These are phyloP conservation scores for Uria aalge DNA, from an alignment of 2,113 vertebrate species.

Conservation along the genomic window DNA sequence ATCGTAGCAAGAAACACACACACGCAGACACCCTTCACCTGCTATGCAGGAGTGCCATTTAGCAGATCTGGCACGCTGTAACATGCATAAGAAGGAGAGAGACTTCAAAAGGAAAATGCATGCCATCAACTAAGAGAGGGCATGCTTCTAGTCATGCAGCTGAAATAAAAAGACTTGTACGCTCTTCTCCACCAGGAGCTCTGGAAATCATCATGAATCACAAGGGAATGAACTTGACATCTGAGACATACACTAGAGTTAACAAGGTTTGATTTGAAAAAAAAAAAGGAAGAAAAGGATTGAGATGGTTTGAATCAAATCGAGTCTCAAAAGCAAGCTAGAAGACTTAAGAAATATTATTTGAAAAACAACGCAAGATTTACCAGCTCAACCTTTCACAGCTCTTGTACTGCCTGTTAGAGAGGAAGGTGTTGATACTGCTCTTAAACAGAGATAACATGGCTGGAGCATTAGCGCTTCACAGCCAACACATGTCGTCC, in stretches of 20 bases:
- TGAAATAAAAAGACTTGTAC: not conserved
- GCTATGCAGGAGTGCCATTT: not conserved
- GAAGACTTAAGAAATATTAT: not conserved
- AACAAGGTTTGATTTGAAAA: not conserved
- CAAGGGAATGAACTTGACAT: not conserved
- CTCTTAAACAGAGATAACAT: not conserved
- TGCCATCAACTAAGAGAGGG: not conserved
- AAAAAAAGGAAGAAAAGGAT: not conserved
- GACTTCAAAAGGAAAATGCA: not conserved
- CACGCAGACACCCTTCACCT: not conserved
- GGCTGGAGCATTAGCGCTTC: not conserved
- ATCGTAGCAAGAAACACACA: not conserved
- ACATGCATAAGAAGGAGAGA: not conserved
- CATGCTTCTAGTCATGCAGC: not conserved
- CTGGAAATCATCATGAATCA: slow-evolving; percentile 29
- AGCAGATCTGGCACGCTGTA: not conserved
- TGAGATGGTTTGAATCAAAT: not conserved
- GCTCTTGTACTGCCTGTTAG: not conserved
- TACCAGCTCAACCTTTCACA: not conserved
- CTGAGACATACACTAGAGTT: not conserved
- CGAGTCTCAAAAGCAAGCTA: not conserved
- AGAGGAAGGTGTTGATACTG: not conserved
- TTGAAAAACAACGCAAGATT: not conserved
- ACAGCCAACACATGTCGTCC: not conserved
- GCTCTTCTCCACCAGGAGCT: not conserved